A percentile compares a stretch with the other conserved stretches of the same genome.
Conservation (phyloP, 2,113 vertebrate species). For the Mastomys natalensis region DNA sequence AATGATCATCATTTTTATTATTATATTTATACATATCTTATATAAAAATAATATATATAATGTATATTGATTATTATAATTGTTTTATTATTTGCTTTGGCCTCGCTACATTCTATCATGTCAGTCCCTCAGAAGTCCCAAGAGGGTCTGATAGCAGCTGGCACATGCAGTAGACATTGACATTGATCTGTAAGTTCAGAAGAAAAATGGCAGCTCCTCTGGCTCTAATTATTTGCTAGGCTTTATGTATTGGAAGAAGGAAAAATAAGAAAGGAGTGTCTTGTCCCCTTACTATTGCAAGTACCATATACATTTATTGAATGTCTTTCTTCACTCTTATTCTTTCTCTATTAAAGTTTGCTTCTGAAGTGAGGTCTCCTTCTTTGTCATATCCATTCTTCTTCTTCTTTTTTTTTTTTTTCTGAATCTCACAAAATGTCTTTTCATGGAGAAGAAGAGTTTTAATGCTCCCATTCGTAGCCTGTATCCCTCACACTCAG, state of each 20-base stretch:
- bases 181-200: neutral
- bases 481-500: neutral
- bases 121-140: neutral
- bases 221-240: neutral
- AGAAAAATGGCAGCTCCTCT: neutral
- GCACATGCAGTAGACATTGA: neutral
- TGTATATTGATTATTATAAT: no score
- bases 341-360: conserved; percentile 41
- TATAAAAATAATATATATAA: no score
- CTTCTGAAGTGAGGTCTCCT: neutral
- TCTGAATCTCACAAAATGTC: conserved; percentile 3
- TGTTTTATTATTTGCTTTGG: neutral
- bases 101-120: neutral
- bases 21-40: no score
- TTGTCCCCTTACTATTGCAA: conserved; percentile 36
- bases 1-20: neutral
- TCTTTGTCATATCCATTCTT: neutral
- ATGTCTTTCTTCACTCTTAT: neutral
- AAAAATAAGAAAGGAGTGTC: neutral
- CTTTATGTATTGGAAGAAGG: neutral
- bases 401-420: neutral
- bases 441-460: neutral
- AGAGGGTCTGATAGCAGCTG: neutral
- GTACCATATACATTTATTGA: neutral
- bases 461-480: neutral